Evolutionary conservation across 2,888 invertebrate species (phyloP).

Genomic region (Parnassius smintheus): DNA sequence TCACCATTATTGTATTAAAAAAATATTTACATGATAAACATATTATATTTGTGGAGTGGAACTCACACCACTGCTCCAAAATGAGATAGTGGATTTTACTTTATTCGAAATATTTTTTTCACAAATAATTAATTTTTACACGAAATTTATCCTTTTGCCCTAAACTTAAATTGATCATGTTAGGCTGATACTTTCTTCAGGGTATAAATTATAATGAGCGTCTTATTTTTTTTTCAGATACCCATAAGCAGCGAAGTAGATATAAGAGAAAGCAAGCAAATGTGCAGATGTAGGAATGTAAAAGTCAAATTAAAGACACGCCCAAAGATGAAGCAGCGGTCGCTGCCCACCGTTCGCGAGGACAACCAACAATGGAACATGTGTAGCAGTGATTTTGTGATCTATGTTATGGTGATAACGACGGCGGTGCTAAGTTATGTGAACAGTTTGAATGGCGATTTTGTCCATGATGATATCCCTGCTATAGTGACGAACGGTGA

Average conservation of each 20-base stretch:
- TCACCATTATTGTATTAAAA: too few species aligned
- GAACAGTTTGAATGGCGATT: conserved; percentile 89
- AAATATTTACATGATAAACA: too few species aligned
- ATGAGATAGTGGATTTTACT: too few species aligned
- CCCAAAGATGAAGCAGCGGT: conserved; percentile 75
- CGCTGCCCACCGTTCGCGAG: conserved; percentile 64
- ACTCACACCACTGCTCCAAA: too few species aligned
- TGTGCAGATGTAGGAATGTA: conserved; percentile 75
- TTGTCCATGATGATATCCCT: conserved; percentile 94
- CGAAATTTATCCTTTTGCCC: too few species aligned
- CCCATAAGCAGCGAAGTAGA: neutral
- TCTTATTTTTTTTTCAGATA: conserved; percentile 53
- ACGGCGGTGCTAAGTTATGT: conserved; percentile 87
- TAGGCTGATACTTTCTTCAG: too few species aligned
- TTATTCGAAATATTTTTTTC: too few species aligned
- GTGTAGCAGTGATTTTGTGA: conserved; percentile 73
- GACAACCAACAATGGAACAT: conserved; percentile 45
- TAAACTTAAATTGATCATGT: too few species aligned
- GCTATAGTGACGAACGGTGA: conserved; percentile 91
- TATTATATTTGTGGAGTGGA: too few species aligned
- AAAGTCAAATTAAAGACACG: conserved; percentile 50
- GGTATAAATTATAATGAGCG: too few species aligned
- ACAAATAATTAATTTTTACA: too few species aligned
- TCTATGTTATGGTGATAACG: conserved; percentile 83
- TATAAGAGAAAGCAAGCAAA: conserved; percentile 42